These are phyloP conservation scores for Dipodomys spectabilis DNA, from an alignment of 2,113 vertebrate species.

Conservation along the genomic window DNA sequence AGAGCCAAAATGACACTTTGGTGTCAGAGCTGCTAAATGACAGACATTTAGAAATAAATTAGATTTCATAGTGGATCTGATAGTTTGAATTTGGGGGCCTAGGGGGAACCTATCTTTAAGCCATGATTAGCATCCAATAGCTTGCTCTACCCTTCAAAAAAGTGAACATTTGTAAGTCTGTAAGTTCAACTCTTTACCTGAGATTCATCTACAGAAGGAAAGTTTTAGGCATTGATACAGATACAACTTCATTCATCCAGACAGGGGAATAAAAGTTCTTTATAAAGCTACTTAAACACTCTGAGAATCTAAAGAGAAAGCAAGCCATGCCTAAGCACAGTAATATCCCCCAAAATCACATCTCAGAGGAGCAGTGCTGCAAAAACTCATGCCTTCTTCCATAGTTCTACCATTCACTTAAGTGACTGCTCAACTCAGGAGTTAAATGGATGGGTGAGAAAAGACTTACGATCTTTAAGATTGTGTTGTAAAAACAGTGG, in stretches of 20 bases:
- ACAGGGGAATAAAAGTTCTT: not conserved
- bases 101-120: not conserved
- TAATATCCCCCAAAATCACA: not conserved
- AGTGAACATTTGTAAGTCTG: not conserved
- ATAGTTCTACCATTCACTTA: not conserved
- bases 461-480: not conserved
- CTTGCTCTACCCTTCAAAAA: fast-evolving
- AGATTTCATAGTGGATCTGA: not conserved
- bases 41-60: not conserved
- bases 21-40: not conserved
- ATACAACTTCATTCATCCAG: not conserved
- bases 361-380: not conserved
- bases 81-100: not conserved
- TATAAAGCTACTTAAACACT: not conserved
- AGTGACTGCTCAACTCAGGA: not conserved
- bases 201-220: not conserved
- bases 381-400: not conserved
- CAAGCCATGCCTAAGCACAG: too few species aligned
- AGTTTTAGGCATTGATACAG: not conserved
- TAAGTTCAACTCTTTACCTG: not conserved
- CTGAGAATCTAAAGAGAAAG: not conserved
- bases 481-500: not conserved
- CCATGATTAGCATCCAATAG: not conserved
- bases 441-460: not conserved
- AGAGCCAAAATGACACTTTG: not conserved